phyloP scores from a whole-genome alignment of 2,113 vertebrate genomes.

The Glaucomys volans region DNA sequence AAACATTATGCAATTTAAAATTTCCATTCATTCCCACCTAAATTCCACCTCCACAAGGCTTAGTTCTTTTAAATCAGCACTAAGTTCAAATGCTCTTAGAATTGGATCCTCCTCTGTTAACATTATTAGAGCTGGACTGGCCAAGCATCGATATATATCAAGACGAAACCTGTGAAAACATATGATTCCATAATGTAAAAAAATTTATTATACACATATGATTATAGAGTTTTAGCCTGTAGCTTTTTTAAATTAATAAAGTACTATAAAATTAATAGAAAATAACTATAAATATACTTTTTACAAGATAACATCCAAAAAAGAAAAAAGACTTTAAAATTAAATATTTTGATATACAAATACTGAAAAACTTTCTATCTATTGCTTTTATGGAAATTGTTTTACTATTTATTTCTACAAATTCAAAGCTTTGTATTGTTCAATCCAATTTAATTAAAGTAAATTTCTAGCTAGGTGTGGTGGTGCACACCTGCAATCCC shows the following conservation, averaged over 20 bases:
- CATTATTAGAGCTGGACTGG: constrained; percentile 99
- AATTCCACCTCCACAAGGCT: constrained; percentile 99
- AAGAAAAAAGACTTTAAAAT: constrained; percentile 38
- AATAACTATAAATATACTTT: constrained; percentile 21
- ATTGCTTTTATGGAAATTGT: neutral
- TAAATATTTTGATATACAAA: constrained; percentile 45
- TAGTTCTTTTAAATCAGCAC: constrained; percentile 96
- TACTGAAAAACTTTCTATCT: neutral
- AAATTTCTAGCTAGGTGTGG: neutral
- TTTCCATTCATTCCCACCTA: constrained; percentile 89
- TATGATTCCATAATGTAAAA: constrained; percentile 67
- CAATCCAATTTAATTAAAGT: neutral
- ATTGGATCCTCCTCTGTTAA: constrained; percentile 99
- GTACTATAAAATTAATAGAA: constrained; percentile 16
- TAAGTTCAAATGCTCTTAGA: constrained; percentile 97
- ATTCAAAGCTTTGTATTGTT: constrained; percentile 17
- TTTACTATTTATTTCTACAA: constrained; percentile 30
- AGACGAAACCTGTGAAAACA: constrained; percentile 94
- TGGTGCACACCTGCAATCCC: too few species aligned
- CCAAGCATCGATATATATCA: constrained; percentile 98
- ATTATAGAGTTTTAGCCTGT: constrained; percentile 54
- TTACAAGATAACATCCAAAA: constrained; percentile 35
- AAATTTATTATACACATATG: constrained; percentile 25
- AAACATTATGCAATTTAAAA: neutral
- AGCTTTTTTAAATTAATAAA: constrained; percentile 33